Percentiles rank a stretch among this genome's conserved stretches.
These are phyloP conservation scores for Chlorops oryzae DNA, from an alignment of 1,140 invertebrate genomes.

Conservation along the genomic window DNA sequence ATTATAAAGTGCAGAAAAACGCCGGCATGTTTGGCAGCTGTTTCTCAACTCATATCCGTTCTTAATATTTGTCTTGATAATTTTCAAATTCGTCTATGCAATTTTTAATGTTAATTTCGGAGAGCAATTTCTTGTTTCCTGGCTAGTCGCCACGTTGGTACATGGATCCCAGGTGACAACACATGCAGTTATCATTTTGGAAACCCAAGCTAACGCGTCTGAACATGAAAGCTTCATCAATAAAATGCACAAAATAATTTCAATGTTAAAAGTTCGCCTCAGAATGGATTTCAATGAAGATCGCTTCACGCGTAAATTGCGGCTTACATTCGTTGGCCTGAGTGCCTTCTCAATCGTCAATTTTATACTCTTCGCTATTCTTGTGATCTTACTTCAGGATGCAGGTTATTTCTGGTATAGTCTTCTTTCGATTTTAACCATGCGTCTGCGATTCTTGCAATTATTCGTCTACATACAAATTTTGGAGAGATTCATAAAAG, in stretches of 20 bases:
- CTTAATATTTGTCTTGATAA: too few relatives aligned
- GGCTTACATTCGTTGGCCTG: neutral
- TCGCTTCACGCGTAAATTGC: neutral
- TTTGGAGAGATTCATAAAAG: neutral
- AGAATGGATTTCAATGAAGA: neutral
- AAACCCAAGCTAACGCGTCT: neutral
- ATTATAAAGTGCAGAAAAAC: too few relatives aligned
- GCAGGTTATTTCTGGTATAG: slow-evolving; percentile 9
- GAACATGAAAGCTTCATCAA: slow-evolving; percentile 6
- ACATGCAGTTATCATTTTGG: slow-evolving; percentile 1
- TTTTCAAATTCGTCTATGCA: neutral
- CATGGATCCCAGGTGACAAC: slow-evolving; percentile 1
- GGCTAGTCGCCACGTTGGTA: slow-evolving; percentile 1
- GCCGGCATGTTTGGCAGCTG: too few relatives aligned
- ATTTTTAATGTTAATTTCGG: neutral
- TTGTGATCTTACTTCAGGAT: neutral
- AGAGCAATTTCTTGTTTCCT: slow-evolving; percentile 4
- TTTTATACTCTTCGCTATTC: slow-evolving; percentile 1
- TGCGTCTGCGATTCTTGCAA: slow-evolving; percentile 11
- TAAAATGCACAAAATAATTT: slow-evolving; percentile 2
- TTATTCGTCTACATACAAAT: slow-evolving; percentile 9
- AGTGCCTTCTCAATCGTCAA: neutral
- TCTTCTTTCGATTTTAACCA: neutral
- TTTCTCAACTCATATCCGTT: too few relatives aligned
- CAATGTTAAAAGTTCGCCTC: neutral